Evolutionary conservation across 2,113 vertebrate genomes (phyloP).

Genomic region (Leucopsar rothschildi): DNA sequence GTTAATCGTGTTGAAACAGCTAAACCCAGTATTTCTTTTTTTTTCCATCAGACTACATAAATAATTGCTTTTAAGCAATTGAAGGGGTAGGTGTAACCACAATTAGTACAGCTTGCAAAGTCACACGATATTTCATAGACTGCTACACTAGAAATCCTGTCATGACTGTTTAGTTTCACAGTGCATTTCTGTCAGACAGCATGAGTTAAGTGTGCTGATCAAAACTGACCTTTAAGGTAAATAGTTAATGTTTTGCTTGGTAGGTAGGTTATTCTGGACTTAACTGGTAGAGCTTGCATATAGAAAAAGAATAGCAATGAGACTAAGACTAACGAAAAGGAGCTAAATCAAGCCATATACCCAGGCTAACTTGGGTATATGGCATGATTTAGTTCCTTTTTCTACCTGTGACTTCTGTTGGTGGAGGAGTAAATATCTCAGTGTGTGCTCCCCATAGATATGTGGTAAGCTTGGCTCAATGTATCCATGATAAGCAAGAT

Average conservation of each 20-base stretch:
- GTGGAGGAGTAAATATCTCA: background rate
- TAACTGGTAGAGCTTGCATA: background rate
- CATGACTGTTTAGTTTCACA: background rate
- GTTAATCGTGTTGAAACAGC: background rate
- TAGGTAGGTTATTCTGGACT: background rate
- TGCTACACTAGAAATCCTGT: background rate
- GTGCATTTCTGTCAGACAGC: background rate
- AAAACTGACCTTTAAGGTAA: background rate
- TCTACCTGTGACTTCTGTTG: background rate
- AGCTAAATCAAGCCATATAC: too few relatives aligned
- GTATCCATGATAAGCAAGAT: background rate
- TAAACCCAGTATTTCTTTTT: background rate
- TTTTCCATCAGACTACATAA: background rate
- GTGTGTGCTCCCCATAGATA: background rate
- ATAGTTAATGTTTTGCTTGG: background rate
- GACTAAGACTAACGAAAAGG: background rate
- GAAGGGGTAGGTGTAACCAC: background rate
- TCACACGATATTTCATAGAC: fast-evolving
- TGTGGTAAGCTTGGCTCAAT: background rate
- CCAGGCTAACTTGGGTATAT: background rate
- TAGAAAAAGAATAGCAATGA: background rate
- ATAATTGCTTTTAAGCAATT: background rate
- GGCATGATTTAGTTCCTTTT: background rate
- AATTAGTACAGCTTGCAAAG: background rate
- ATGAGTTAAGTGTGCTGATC: background rate